These are phyloP conservation scores for Myrmophylax atrothorax DNA, from an alignment of 2,113 vertebrate genomes.

Conservation along the genomic window DNA sequence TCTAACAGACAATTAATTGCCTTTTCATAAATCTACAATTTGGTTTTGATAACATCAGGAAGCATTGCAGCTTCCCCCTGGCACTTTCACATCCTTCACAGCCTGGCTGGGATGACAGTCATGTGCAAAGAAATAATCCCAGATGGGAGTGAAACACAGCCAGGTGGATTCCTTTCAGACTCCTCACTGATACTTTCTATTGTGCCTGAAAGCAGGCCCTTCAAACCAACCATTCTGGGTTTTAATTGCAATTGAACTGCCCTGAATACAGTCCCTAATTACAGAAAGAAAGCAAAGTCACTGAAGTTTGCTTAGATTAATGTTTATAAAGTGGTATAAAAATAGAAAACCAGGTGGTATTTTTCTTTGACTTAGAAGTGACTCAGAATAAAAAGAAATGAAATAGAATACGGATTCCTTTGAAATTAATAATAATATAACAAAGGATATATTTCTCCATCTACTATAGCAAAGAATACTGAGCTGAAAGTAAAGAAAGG, in stretches of 20 bases:
- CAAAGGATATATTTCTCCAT: neutral
- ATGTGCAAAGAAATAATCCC: neutral
- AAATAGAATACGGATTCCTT: neutral
- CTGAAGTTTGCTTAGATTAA: neutral
- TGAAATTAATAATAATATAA: neutral
- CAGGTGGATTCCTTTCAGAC: neutral
- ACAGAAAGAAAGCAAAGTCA: neutral
- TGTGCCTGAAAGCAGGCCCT: neutral
- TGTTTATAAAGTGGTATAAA: neutral
- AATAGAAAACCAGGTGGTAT: neutral
- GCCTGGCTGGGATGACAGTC: neutral
- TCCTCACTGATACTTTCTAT: neutral
- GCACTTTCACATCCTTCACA: neutral
- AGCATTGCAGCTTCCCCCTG: neutral
- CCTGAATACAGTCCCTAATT: neutral
- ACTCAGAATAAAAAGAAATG: neutral
- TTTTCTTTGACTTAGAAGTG: neutral
- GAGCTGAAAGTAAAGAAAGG: neutral
- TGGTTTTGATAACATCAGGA: neutral
- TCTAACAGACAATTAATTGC: neutral
- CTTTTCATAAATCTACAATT: neutral
- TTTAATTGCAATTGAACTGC: neutral
- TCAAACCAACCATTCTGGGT: neutral
- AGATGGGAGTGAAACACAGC: neutral
- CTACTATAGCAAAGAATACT: neutral